phyloP scores from a whole-genome alignment of 1,140 invertebrate genomes.

The Epicauta chinensis region DNA sequence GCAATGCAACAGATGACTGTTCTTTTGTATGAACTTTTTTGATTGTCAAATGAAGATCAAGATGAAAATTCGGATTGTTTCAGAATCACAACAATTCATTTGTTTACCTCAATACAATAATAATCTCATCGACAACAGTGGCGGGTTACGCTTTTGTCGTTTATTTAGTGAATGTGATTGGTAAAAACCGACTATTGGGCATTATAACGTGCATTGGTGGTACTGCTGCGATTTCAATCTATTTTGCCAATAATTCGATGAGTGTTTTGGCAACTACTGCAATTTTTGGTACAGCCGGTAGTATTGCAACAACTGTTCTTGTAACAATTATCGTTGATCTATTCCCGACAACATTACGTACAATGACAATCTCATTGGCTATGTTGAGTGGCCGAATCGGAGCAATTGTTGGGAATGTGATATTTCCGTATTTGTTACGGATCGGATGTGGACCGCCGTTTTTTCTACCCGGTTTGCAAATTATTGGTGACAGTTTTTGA shows the following conservation, averaged over 20 bases:
- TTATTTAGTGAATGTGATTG: conserved; percentile 9
- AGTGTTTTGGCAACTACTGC: conserved; percentile 12
- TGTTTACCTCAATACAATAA: conserved; percentile 17
- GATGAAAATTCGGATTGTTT: neutral
- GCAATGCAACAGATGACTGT: conserved; percentile 2
- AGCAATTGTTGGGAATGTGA: conserved; percentile 23
- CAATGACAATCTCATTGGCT: conserved; percentile 20
- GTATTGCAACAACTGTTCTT: conserved; percentile 20
- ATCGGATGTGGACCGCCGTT: conserved; percentile 24
- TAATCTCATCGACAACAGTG: neutral
- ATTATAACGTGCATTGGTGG: too few species aligned
- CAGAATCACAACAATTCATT: conserved; percentile 13
- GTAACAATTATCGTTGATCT: conserved; percentile 23
- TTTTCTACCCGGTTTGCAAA: conserved; percentile 14
- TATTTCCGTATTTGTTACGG: conserved; percentile 23
- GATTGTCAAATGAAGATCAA: too few species aligned
- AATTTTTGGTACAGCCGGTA: conserved; percentile 7
- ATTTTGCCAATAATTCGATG: conserved; percentile 19
- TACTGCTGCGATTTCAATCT: conserved; percentile 6
- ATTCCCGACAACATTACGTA: conserved; percentile 29
- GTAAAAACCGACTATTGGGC: conserved; percentile 14
- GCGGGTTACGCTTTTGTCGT: conserved; percentile 6
- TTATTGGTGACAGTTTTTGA: conserved; percentile 10
- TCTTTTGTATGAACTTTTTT: conserved; percentile 2
- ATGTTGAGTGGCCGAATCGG: conserved; percentile 25